Evolutionary conservation across 2,113 vertebrate species (phyloP).

Genomic region (Corythornis cristatus): DNA sequence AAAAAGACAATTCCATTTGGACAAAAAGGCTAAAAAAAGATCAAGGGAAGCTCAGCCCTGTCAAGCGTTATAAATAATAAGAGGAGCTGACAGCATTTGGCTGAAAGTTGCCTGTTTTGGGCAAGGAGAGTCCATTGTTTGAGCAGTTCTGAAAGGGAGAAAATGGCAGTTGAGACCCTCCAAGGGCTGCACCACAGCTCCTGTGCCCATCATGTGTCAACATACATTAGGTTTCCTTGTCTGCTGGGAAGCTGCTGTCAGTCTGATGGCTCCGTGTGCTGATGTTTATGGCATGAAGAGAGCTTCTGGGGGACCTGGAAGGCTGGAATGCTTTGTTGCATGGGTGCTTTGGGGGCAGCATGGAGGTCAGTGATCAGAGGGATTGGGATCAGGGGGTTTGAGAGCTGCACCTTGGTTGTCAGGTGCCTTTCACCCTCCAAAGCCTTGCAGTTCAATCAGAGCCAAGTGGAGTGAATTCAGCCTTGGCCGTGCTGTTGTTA

Average conservation of each 20-base stretch:
- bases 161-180: background rate
- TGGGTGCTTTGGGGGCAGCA: background rate
- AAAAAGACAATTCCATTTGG: background rate
- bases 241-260: constrained; percentile 9
- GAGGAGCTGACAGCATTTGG: constrained; percentile 20
- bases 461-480: background rate
- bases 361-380: background rate
- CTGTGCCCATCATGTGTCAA: background rate
- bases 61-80: background rate
- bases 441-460: background rate
- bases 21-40: background rate
- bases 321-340: background rate
- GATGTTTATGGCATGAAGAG: background rate
- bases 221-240: background rate
- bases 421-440: background rate
- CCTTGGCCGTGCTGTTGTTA: background rate
- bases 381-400: background rate
- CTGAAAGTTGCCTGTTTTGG: constrained; percentile 28
- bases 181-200: background rate
- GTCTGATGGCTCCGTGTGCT: background rate
- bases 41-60: constrained; percentile 3
- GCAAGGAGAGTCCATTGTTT: background rate
- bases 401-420: background rate
- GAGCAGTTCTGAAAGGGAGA: background rate
- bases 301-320: background rate